A percentile compares a stretch with the other conserved stretches of the same genome.
These are phyloP conservation scores for Manacus vitellinus DNA, from an alignment of 2,113 vertebrate genomes.

Conservation along the genomic window DNA sequence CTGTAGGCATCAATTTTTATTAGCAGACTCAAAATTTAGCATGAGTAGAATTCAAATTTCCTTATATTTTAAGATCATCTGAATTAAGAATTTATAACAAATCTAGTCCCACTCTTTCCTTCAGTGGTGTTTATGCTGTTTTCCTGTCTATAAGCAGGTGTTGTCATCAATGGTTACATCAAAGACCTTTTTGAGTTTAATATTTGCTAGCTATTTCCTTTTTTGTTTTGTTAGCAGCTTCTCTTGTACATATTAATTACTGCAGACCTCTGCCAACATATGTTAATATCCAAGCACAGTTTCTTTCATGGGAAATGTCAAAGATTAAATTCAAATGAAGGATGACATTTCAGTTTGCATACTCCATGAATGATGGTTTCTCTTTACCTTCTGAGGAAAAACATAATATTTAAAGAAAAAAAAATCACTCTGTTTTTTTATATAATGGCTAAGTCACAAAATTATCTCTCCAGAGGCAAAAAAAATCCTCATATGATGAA, in stretches of 20 bases:
- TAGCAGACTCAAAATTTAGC: neutral
- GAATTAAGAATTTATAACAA: neutral
- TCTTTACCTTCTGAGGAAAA: neutral
- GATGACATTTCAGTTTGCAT: conserved; percentile 12
- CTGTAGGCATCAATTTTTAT: neutral
- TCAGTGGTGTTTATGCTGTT: neutral
- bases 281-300: neutral
- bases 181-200: conserved; percentile 7
- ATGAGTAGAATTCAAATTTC: neutral
- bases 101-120: neutral
- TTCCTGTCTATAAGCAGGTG: neutral
- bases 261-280: conserved; percentile 4
- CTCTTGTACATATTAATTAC: conserved; percentile 40
- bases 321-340: conserved; percentile 37
- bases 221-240: conserved; percentile 44
- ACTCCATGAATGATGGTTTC: neutral
- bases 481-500: neutral
- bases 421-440: rapidly evolving
- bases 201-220: conserved; percentile 43
- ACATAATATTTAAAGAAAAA: neutral
- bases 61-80: neutral
- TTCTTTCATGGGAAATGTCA: conserved; percentile 43
- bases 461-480: neutral
- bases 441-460: neutral
- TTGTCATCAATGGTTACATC: neutral